A percentile compares a stretch with the other conserved stretches of the same genome.
Evolutionary conservation across 2,888 invertebrate genomes (phyloP).

Genomic region (Pecten maximus): DNA sequence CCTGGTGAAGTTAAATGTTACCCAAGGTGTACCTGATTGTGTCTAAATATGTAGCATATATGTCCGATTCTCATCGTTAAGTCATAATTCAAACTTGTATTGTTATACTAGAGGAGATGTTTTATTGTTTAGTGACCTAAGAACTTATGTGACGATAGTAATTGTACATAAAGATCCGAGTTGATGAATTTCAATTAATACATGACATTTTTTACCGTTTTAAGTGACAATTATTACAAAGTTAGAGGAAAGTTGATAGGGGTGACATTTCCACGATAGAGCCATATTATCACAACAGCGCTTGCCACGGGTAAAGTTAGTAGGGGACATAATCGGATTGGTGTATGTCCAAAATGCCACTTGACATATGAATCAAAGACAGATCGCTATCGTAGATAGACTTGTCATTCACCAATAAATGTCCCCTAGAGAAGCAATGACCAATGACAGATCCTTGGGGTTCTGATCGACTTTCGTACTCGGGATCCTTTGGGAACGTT

Average conservation of each 20-base stretch:
- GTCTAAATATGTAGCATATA: neutral
- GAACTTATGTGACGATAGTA: neutral
- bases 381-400: neutral
- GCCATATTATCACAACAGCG: neutral
- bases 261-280: neutral
- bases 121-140: neutral
- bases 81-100: too few species aligned
- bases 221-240: neutral
- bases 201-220: neutral
- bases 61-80: neutral
- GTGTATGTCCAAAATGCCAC: neutral
- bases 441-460: neutral
- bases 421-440: neutral
- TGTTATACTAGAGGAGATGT: neutral
- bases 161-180: neutral
- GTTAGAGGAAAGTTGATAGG: neutral
- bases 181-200: neutral
- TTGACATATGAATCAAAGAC: slow-evolving; percentile 15
- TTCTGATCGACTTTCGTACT: neutral
- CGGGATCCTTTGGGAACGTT: neutral
- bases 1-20: neutral
- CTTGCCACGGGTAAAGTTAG: neutral
- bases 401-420: neutral
- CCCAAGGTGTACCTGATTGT: neutral
- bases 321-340: neutral